phyloP scores from a whole-genome alignment of 2,888 invertebrate genomes.

The Pyrgus malvae region DNA sequence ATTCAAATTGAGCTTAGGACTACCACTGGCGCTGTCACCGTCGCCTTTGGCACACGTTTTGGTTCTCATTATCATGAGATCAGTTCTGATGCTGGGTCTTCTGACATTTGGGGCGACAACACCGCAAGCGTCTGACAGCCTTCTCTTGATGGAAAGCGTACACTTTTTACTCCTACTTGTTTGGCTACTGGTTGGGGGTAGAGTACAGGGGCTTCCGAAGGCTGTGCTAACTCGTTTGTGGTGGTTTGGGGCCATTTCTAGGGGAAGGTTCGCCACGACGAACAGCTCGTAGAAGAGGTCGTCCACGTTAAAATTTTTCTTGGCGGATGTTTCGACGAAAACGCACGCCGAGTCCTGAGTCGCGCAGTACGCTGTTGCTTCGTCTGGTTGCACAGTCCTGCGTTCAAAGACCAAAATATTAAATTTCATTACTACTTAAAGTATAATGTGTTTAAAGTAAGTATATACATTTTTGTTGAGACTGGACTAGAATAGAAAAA shows the following conservation, averaged over 20 bases:
- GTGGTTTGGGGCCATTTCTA: constrained; percentile 95
- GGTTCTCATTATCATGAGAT: constrained; percentile 93
- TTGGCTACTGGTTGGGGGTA: constrained; percentile 86
- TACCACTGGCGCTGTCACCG: constrained; percentile 81
- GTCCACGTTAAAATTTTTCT: constrained; percentile 90
- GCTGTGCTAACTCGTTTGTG: constrained; percentile 90
- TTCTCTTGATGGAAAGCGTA: constrained; percentile 90
- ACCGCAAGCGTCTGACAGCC: constrained; percentile 93
- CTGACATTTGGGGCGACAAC: constrained; percentile 94
- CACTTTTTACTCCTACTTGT: constrained; percentile 86
- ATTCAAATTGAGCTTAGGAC: constrained; percentile 75
- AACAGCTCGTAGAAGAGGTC: constrained; percentile 93
- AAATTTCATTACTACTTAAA: too few species aligned
- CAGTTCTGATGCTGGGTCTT: constrained; percentile 93
- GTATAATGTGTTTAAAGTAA: too few species aligned
- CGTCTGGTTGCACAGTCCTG: constrained; percentile 89
- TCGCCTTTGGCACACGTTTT: constrained; percentile 89
- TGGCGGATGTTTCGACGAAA: constrained; percentile 92
- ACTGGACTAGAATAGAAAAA: too few species aligned
- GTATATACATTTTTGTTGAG: too few species aligned
- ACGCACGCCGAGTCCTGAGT: constrained; percentile 89
- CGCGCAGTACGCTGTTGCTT: constrained; percentile 89
- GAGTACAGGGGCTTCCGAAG: constrained; percentile 88
- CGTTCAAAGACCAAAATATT: constrained; percentile 33
- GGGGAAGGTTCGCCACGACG: constrained; percentile 89